These are phyloP conservation scores for Lepidostoma basale DNA, from an alignment of 1,140 invertebrate genomes.

Conservation along the genomic window DNA sequence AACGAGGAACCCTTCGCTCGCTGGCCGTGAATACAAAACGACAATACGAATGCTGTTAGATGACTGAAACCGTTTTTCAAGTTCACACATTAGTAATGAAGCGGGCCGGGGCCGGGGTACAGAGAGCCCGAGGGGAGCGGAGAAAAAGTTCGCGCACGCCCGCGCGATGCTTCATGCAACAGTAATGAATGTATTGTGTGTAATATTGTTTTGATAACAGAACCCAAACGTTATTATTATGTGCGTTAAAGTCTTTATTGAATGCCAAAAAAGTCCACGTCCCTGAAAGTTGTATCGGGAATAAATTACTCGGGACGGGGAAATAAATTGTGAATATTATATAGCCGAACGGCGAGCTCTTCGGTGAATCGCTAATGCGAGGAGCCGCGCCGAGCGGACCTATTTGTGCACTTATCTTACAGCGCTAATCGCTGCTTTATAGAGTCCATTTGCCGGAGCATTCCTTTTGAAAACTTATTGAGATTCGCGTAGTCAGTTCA, in stretches of 20 bases:
- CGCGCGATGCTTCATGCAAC: conserved; percentile 11
- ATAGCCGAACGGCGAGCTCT: conserved; percentile 1
- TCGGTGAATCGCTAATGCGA: conserved; percentile 13
- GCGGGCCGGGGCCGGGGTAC: background rate
- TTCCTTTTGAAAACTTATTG: too few species aligned
- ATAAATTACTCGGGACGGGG: conserved; percentile 14
- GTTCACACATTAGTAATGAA: conserved; percentile 23
- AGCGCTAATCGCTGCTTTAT: too few species aligned
- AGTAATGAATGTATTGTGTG: conserved; percentile 22
- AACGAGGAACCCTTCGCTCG: too few species aligned
- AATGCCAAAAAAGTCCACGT: conserved; percentile 29
- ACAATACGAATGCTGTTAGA: too few species aligned
- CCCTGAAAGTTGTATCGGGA: conserved; percentile 22
- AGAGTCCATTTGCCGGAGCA: too few species aligned
- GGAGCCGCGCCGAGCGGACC: too few species aligned
- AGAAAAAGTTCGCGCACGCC: conserved; percentile 13
- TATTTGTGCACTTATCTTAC: too few species aligned
- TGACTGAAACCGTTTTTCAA: too few species aligned
- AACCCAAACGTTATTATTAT: conserved; percentile 24
- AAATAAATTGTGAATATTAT: conserved; percentile 27
- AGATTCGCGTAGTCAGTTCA: too few species aligned
- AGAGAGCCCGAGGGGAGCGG: too few species aligned
- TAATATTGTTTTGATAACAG: conserved; percentile 28
- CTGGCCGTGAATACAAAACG: too few species aligned
- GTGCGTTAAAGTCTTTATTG: conserved; percentile 20